Conservation (phyloP, 2,888 invertebrate genomes). For the Saturnia japonica region DNA sequence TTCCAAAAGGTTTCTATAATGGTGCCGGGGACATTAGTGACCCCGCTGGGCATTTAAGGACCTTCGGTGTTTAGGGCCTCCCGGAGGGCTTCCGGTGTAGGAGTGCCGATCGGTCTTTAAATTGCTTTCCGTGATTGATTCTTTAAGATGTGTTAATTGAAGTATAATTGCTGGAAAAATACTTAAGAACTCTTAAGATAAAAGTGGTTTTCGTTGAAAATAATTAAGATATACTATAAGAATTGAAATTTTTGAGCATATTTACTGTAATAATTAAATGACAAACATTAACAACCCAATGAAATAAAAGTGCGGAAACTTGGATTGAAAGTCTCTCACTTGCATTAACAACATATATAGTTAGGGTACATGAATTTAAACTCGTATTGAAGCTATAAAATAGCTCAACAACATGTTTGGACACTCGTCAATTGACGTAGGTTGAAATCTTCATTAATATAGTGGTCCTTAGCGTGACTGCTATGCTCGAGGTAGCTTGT, state of each 20-base stretch:
- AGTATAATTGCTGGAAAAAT: neutral
- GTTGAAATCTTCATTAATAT: too few relatives aligned
- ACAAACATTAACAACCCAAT: too few relatives aligned
- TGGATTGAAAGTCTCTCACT: too few relatives aligned
- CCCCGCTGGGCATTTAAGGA: slow-evolving; percentile 61
- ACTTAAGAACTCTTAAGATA: neutral
- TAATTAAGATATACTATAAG: neutral
- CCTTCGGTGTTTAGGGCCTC: slow-evolving; percentile 52
- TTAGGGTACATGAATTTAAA: too few relatives aligned
- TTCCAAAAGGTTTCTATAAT: slow-evolving; percentile 65
- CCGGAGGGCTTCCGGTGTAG: slow-evolving; percentile 52
- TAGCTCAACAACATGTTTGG: too few relatives aligned
- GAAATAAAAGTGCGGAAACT: too few relatives aligned
- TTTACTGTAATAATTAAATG: neutral
- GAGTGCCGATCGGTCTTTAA: slow-evolving; percentile 43
- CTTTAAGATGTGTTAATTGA: slow-evolving; percentile 25
- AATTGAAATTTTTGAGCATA: neutral
- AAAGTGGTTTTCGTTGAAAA: neutral
- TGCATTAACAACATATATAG: too few relatives aligned
- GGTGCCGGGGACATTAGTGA: slow-evolving; percentile 66
- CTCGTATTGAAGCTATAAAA: too few relatives aligned
- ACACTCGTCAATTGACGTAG: too few relatives aligned
- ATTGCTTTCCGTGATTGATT: slow-evolving; percentile 47
- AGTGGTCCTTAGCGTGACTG: too few relatives aligned
- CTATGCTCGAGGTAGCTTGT: too few relatives aligned